phyloP scores from a whole-genome alignment of 2,797 vertebrate species.

The Lateolabrax maculatus region DNA sequence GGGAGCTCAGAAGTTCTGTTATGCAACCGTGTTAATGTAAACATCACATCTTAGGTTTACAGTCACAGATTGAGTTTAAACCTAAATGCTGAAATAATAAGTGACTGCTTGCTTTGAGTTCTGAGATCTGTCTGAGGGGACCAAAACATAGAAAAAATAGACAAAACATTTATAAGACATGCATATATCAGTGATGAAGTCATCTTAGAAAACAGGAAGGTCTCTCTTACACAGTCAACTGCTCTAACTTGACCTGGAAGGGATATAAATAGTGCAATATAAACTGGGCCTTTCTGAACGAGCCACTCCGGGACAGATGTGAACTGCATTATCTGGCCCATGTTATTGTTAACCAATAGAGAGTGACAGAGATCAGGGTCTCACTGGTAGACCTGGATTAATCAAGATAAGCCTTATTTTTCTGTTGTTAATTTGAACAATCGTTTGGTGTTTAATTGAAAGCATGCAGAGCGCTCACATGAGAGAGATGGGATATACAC shows the following conservation, averaged over 20 bases:
- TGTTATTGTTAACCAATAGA: conserved; percentile 36
- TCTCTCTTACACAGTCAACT: conserved; percentile 48
- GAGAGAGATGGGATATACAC: conserved; percentile 2
- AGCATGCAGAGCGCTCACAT: background rate
- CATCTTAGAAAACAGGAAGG: conserved; percentile 47
- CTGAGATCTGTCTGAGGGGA: conserved; percentile 1
- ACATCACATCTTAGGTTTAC: conserved; percentile 42
- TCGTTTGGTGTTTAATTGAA: background rate
- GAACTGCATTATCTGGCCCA: conserved; percentile 35
- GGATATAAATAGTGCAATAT: conserved; percentile 81
- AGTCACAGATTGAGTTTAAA: conserved; percentile 30
- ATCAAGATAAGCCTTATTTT: conserved; percentile 12
- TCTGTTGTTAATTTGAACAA: conserved; percentile 28
- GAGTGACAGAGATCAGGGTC: conserved; percentile 24
- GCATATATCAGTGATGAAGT: conserved; percentile 46
- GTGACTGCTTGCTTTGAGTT: conserved; percentile 12
- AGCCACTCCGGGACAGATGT: conserved; percentile 39
- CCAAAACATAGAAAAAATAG: background rate
- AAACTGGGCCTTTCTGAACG: conserved; percentile 61
- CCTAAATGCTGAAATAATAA: conserved; percentile 28
- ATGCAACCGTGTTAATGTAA: conserved; percentile 36
- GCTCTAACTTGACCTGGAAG: conserved; percentile 64
- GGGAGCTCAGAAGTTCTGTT: conserved; percentile 1
- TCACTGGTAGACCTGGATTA: conserved; percentile 20
- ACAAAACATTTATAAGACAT: conserved; percentile 49